Percentiles rank a stretch among this genome's conserved stretches.
Conservation (phyloP, 2,888 invertebrate species). For the Eugnorisma glareosa region DNA sequence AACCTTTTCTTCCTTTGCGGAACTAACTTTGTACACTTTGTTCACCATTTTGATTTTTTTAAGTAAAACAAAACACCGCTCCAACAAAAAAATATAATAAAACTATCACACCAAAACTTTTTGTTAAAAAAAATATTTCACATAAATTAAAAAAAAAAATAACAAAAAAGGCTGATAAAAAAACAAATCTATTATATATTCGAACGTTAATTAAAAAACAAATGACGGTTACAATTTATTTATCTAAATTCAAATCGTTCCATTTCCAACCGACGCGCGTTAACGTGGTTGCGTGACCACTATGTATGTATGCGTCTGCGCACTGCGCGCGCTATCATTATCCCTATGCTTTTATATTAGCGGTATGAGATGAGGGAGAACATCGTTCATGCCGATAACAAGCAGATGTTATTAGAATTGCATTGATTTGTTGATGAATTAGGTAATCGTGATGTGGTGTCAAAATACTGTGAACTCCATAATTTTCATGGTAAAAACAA, state of each 20-base stretch:
- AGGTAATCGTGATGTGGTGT: background rate
- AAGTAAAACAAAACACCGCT: background rate
- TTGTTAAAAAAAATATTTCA: background rate
- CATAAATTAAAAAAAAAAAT: background rate
- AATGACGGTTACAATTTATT: background rate
- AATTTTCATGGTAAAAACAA: background rate
- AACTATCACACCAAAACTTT: background rate
- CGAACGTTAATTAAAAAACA: background rate
- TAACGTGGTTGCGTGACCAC: constrained; percentile 28
- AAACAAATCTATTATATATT: background rate
- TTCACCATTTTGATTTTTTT: constrained; percentile 80
- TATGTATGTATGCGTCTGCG: constrained; percentile 34
- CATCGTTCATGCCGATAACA: constrained; percentile 8
- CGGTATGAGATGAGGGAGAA: constrained; percentile 35
- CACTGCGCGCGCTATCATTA: constrained; percentile 51
- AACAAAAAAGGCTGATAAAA: background rate
- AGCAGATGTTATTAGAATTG: background rate
- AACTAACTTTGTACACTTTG: constrained; percentile 81
- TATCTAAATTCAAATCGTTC: constrained; percentile 11
- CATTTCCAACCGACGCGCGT: constrained; percentile 34
- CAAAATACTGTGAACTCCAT: background rate
- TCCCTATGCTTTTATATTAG: constrained; percentile 60
- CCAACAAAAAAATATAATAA: background rate
- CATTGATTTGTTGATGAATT: too few species aligned
- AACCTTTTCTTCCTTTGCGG: constrained; percentile 64